A percentile compares a stretch with the other conserved stretches of the same genome.
phyloP scores from a whole-genome alignment of 2,888 invertebrate genomes.

The Cabera pusaria region DNA sequence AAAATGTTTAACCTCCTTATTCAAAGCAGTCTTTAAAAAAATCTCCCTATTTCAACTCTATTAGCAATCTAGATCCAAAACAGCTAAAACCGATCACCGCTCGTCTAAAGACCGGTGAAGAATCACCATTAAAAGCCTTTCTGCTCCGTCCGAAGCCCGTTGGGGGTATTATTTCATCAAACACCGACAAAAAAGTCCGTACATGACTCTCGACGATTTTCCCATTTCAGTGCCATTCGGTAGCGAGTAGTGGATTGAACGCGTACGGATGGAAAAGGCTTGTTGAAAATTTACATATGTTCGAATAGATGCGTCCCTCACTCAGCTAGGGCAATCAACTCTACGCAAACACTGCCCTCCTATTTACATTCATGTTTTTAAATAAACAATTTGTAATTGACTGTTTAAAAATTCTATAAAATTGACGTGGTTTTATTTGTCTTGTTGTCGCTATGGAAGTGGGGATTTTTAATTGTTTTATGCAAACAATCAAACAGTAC shows the following conservation, averaged over 20 bases:
- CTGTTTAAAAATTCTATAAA: conserved; percentile 37
- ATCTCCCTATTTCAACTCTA: too few species aligned
- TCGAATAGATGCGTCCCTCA: conserved; percentile 50
- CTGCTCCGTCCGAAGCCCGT: conserved; percentile 11
- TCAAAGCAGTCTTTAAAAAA: too few species aligned
- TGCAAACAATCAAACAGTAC: too few species aligned
- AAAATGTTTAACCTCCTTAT: too few species aligned
- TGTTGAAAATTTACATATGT: conserved; percentile 77
- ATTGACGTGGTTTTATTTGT: conserved; percentile 2
- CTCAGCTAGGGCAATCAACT: conserved; percentile 68
- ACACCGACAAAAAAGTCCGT: conserved; percentile 31
- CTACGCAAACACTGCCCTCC: conserved; percentile 56
- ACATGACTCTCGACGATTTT: conserved; percentile 60
- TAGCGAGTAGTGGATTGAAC: conserved; percentile 67
- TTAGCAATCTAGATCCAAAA: neutral
- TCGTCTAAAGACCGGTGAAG: conserved; percentile 11
- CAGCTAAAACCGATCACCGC: conserved; percentile 1
- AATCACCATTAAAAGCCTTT: conserved; percentile 20
- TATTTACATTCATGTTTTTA: conserved; percentile 56
- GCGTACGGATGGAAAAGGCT: conserved; percentile 73
- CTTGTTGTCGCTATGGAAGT: too few species aligned
- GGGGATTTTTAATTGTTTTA: too few species aligned
- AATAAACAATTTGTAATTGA: conserved; percentile 53
- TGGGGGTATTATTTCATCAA: conserved; percentile 24
- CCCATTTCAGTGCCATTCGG: conserved; percentile 69